These are phyloP conservation scores for Nannospalax galili DNA, from an alignment of 2,113 vertebrate genomes.

Conservation along the genomic window DNA sequence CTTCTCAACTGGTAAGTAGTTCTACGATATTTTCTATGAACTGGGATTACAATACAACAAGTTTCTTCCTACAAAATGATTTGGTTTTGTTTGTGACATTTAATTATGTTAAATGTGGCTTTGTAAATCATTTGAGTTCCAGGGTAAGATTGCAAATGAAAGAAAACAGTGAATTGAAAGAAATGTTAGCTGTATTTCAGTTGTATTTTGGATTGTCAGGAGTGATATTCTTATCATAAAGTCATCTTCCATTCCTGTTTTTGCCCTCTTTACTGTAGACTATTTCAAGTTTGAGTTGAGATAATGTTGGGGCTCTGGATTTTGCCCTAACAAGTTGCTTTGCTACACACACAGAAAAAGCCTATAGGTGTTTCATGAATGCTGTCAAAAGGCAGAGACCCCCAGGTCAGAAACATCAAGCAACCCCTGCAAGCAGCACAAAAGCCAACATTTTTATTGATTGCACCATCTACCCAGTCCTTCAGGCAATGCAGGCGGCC, in stretches of 20 bases:
- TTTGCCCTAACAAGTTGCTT: neutral
- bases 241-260: neutral
- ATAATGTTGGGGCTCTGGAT: neutral
- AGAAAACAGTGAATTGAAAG: neutral
- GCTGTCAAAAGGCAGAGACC: neutral
- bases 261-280: neutral
- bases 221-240: constrained; percentile 35
- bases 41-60: neutral
- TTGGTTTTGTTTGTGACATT: neutral
- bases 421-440: neutral
- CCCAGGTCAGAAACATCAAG: neutral
- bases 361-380: neutral
- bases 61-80: neutral
- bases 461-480: fast-evolving
- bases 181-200: neutral
- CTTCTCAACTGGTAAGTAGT: neutral
- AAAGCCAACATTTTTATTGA: neutral
- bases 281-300: neutral
- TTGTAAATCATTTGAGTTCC: constrained; percentile 10
- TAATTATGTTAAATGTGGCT: neutral
- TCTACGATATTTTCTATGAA: neutral
- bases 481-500: fast-evolving
- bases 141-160: neutral
- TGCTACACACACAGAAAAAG: neutral
- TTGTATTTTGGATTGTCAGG: neutral